A percentile compares a stretch with the other conserved stretches of the same genome.
phyloP scores from a whole-genome alignment of 2,888 invertebrate species.

The Athrips mouffetella region DNA sequence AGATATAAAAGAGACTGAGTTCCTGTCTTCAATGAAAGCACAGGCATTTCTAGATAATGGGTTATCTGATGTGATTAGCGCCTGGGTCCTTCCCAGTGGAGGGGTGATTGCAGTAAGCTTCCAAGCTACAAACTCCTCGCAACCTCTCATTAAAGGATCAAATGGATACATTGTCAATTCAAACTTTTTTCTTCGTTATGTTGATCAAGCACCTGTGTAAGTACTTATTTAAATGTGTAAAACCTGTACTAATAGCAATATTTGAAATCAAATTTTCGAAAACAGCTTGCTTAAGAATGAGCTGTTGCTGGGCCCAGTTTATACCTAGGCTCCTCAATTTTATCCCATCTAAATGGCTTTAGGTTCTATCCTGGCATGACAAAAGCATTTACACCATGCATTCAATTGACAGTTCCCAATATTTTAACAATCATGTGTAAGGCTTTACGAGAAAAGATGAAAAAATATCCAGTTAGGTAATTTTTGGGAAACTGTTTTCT shows the following conservation, averaged over 20 bases:
- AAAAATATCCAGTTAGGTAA: too few relatives aligned
- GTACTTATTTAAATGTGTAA: constrained; percentile 28
- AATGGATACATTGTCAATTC: constrained; percentile 80
- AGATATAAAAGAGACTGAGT: constrained; percentile 82
- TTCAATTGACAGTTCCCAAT: too few relatives aligned
- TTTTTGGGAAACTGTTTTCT: too few relatives aligned
- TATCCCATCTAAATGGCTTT: too few relatives aligned
- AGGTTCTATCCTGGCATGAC: too few relatives aligned
- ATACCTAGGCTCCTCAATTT: too few relatives aligned
- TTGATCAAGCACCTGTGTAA: constrained; percentile 88
- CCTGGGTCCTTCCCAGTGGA: constrained; percentile 88
- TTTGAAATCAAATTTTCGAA: too few relatives aligned
- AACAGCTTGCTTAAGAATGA: too few relatives aligned
- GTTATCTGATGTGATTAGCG: constrained; percentile 86
- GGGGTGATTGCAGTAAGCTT: constrained; percentile 85
- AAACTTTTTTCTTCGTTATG: constrained; percentile 86
- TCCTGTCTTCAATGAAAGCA: constrained; percentile 89
- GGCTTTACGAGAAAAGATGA: too few relatives aligned
- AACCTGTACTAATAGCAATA: background rate
- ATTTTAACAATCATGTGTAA: too few relatives aligned
- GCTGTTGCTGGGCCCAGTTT: too few relatives aligned
- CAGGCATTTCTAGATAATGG: constrained; percentile 86
- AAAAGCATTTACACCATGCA: too few relatives aligned
- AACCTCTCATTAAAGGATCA: constrained; percentile 27
- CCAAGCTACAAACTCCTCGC: constrained; percentile 58